Conservation (phyloP, 2,888 invertebrate genomes). For the Rotaria socialis region DNA sequence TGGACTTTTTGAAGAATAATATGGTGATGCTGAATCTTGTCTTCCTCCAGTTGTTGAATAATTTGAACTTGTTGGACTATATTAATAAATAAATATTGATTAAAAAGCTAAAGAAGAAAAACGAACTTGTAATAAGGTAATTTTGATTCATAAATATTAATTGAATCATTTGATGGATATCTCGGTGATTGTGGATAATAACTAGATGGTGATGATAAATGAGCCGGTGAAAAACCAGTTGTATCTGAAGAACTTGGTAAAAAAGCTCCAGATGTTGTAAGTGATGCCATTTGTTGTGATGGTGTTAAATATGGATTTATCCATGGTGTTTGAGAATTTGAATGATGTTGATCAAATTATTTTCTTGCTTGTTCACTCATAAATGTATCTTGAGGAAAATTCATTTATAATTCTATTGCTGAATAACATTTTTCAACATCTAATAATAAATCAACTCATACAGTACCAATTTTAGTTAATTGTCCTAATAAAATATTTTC, state of each 20-base stretch:
- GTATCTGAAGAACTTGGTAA: conserved; percentile 67
- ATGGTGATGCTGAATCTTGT: conserved; percentile 47
- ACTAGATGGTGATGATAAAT: conserved; percentile 64
- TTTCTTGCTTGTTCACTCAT: conserved; percentile 52
- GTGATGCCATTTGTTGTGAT: conserved; percentile 42
- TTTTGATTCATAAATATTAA: conserved; percentile 28
- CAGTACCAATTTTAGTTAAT: conserved; percentile 90
- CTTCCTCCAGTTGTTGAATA: conserved; percentile 50
- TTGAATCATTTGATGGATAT: conserved; percentile 49
- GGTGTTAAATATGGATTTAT: conserved; percentile 35
- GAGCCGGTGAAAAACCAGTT: no score
- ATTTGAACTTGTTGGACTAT: conserved; percentile 49
- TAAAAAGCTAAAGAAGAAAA: no score
- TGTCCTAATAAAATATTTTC: conserved; percentile 99
- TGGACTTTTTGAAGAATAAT: conserved; percentile 59
- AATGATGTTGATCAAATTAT: conserved; percentile 56
- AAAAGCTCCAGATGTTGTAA: conserved; percentile 63
- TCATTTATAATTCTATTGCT: conserved; percentile 84
- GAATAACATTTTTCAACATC: conserved; percentile 97
- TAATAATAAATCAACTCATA: conserved; percentile 89
- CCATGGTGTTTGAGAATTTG: conserved; percentile 48
- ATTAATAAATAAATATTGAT: no score
- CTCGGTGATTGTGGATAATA: conserved; percentile 50
- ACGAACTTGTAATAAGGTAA: conserved; percentile 60
- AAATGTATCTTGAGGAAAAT: background rate